phyloP scores from a whole-genome alignment of 2,888 invertebrate species.

The Hanleya hanleyi region DNA sequence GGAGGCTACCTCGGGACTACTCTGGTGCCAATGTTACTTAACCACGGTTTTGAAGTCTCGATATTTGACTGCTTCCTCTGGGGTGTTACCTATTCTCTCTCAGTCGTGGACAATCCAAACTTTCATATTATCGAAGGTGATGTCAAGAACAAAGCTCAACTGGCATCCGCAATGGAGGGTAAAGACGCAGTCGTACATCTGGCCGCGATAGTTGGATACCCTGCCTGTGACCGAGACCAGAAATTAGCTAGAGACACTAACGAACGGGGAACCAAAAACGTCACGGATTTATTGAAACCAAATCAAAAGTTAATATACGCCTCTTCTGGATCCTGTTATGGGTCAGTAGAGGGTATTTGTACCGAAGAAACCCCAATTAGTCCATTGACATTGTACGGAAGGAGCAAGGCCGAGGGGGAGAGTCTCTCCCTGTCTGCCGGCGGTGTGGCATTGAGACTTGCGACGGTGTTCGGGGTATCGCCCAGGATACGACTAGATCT shows the following conservation, averaged over 20 bases:
- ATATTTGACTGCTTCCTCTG: conserved; percentile 69
- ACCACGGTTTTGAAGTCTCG: conserved; percentile 68
- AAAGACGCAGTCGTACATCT: conserved; percentile 68
- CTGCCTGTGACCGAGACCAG: conserved; percentile 71
- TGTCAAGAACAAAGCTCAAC: conserved; percentile 54
- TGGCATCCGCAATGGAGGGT: conserved; percentile 53
- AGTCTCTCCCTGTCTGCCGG: conserved; percentile 52
- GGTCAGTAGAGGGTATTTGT: conserved; percentile 69
- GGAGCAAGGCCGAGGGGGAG: conserved; percentile 70
- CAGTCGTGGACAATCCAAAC: conserved; percentile 50
- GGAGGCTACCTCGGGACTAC: conserved; percentile 73
- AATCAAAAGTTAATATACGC: conserved; percentile 69
- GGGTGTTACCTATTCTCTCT: conserved; percentile 65
- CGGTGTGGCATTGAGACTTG: conserved; percentile 69
- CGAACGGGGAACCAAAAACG: conserved; percentile 62
- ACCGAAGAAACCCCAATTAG: conserved; percentile 70
- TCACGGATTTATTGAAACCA: conserved; percentile 56
- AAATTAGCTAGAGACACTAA: conserved; percentile 64
- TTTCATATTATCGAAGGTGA: conserved; percentile 60
- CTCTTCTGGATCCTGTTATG: conserved; percentile 69
- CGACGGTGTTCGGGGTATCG: conserved; percentile 72
- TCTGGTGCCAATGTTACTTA: conserved; percentile 68
- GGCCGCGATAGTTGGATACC: conserved; percentile 73
- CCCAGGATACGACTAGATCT: conserved; percentile 71
- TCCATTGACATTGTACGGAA: conserved; percentile 71